Conservation (phyloP, 2,113 vertebrate genomes). For the Datnioides undecimradiatus region DNA sequence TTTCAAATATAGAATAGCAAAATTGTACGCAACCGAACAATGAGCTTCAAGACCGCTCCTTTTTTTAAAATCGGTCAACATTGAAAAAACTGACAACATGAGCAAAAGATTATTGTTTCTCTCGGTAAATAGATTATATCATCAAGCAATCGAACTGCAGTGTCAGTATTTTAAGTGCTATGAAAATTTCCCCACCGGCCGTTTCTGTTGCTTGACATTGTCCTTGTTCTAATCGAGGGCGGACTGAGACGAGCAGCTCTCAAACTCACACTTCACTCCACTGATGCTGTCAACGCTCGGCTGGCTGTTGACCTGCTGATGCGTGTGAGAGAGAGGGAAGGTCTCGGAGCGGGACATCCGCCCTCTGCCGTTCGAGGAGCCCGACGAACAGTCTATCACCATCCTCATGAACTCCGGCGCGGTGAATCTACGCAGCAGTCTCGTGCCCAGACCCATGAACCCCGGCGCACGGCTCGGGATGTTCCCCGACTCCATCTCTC, state of each 20-base stretch:
- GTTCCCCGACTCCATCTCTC: conserved; percentile 73
- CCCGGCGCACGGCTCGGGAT: conserved; percentile 60
- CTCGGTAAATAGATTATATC: conserved; percentile 12
- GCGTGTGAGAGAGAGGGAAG: conserved; percentile 81
- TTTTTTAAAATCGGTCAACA: conserved; percentile 18
- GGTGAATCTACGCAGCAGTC: conserved; percentile 84
- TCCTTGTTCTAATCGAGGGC: conserved; percentile 58
- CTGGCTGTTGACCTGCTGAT: conserved; percentile 84
- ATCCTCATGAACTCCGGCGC: conserved; percentile 86
- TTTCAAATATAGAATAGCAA: conserved; percentile 35
- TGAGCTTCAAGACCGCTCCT: conserved; percentile 3
- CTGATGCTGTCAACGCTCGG: conserved; percentile 86
- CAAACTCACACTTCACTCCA: conserved; percentile 85
- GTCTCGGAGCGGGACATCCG: conserved; percentile 85
- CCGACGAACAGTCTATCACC: conserved; percentile 78
- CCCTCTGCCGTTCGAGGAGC: conserved; percentile 67
- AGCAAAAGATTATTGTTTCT: conserved; percentile 26
- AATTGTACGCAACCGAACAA: conserved; percentile 41
- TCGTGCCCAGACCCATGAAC: conserved; percentile 78
- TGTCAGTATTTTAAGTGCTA: conserved; percentile 23
- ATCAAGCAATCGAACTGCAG: conserved; percentile 5
- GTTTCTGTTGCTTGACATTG: not conserved
- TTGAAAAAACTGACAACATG: conserved; percentile 44
- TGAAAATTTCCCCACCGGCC: not conserved
- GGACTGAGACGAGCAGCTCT: conserved; percentile 75